phyloP scores from a whole-genome alignment of 2,888 invertebrate species.

The Sphaerophoria taeniata region DNA sequence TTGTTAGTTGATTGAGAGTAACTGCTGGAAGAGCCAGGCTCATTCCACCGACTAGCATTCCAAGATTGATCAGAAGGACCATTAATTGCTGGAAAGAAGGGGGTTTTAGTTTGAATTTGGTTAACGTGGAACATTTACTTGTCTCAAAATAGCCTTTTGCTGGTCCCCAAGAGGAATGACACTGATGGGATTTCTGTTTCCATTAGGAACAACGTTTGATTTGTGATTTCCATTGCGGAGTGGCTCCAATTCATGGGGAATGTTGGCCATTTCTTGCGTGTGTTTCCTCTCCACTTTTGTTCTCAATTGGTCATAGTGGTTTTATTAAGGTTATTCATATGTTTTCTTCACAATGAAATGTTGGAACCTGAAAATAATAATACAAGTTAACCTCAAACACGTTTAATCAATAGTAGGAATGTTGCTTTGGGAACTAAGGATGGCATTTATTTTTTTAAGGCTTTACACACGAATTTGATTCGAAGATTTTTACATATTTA shows the following conservation, averaged over 20 bases:
- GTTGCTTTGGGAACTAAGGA: too few species aligned
- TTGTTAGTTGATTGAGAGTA: slow-evolving; percentile 78
- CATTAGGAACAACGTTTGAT: slow-evolving; percentile 75
- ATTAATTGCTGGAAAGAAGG: slow-evolving; percentile 76
- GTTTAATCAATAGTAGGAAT: too few species aligned
- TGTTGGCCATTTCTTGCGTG: slow-evolving; percentile 26
- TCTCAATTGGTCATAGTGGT: too few species aligned
- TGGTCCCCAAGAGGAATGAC: slow-evolving; percentile 79
- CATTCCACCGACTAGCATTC: slow-evolving; percentile 81
- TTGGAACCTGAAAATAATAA: too few species aligned
- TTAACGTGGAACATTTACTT: slow-evolving; percentile 65
- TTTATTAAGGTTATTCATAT: too few species aligned
- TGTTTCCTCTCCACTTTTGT: background rate
- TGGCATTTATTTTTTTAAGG: too few species aligned
- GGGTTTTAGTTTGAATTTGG: background rate
- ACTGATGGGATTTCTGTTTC: slow-evolving; percentile 74
- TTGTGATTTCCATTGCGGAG: slow-evolving; percentile 52
- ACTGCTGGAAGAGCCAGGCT: slow-evolving; percentile 81
- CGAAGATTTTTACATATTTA: too few species aligned
- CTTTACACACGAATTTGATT: too few species aligned
- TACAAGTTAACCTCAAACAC: too few species aligned
- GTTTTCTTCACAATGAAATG: too few species aligned
- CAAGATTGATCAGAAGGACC: slow-evolving; percentile 81
- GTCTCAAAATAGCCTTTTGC: slow-evolving; percentile 79
- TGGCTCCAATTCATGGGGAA: slow-evolving; percentile 38